Conservation (phyloP, 2,888 invertebrate species). For the Bedellia somnulentella region DNA sequence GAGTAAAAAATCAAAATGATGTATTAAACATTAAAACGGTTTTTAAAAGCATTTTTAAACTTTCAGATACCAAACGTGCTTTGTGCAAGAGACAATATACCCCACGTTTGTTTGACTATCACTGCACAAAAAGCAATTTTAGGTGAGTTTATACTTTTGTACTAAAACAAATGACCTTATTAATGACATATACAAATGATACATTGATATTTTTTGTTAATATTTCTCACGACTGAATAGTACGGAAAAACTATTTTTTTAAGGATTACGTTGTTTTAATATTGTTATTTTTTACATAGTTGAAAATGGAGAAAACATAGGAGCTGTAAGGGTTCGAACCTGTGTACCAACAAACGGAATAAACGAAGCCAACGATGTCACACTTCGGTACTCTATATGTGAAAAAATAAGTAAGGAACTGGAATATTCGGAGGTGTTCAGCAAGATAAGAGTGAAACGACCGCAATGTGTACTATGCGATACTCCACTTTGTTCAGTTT, state of each 20-base stretch:
- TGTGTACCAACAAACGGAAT: too few relatives aligned
- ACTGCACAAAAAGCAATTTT: constrained; percentile 48
- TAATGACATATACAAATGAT: too few relatives aligned
- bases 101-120: constrained; percentile 44
- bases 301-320: constrained; percentile 46
- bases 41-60: too few relatives aligned
- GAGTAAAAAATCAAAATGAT: too few relatives aligned
- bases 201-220: too few relatives aligned
- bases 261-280: too few relatives aligned
- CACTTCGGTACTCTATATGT: constrained; percentile 48
- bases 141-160: too few relatives aligned
- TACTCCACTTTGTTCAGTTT: constrained; percentile 42
- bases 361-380: constrained; percentile 49
- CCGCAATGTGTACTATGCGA: constrained; percentile 47
- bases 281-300: too few relatives aligned
- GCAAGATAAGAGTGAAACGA: constrained; percentile 35
- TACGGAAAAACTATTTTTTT: too few relatives aligned
- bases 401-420: constrained; percentile 46
- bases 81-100: constrained; percentile 54
- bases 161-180: too few relatives aligned
- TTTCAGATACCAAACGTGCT: constrained; percentile 46
- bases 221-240: too few relatives aligned
- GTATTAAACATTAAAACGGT: too few relatives aligned
- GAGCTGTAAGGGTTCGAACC: constrained; percentile 47
- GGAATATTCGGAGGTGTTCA: constrained; percentile 47